Conservation (phyloP, 1,140 invertebrate species). For the Drosophila pruinosa region DNA sequence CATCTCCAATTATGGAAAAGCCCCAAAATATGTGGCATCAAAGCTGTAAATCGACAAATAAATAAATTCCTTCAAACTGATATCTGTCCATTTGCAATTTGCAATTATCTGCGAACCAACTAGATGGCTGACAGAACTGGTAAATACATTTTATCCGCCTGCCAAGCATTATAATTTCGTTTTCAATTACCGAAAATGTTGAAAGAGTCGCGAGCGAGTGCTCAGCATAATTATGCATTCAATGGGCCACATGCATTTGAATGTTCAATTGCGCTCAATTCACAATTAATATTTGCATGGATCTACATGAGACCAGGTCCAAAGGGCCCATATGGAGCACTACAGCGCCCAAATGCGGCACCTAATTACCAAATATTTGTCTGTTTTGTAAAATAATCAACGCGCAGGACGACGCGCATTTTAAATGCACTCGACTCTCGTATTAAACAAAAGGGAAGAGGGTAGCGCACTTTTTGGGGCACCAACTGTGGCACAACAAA, state of each 20-base stretch:
- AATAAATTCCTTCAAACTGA: slow-evolving; percentile 1
- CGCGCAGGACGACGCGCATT: slow-evolving; percentile 31
- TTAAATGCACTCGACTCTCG: slow-evolving; percentile 43
- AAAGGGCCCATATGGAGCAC: slow-evolving; percentile 2
- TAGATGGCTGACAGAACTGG: background rate
- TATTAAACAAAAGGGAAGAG: background rate
- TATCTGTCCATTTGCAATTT: slow-evolving; percentile 21
- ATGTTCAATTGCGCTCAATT: slow-evolving; percentile 29
- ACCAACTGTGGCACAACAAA: slow-evolving; percentile 3
- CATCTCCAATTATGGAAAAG: background rate
- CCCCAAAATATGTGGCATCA: background rate
- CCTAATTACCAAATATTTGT: slow-evolving; percentile 63
- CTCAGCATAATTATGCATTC: slow-evolving; percentile 31
- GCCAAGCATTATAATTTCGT: slow-evolving; percentile 22
- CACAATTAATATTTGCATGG: slow-evolving; percentile 34
- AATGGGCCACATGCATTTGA: slow-evolving; percentile 12
- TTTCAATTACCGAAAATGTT: slow-evolving; percentile 39
- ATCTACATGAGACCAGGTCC: background rate
- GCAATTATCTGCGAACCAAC: slow-evolving; percentile 5
- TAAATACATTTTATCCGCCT: slow-evolving; percentile 13
- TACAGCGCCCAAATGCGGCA: slow-evolving; percentile 4
- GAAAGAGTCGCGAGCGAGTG: background rate
- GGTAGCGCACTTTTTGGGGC: background rate
- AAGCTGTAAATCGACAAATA: slow-evolving; percentile 5
- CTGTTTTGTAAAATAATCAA: slow-evolving; percentile 56